Evolutionary conservation across 2,797 vertebrate genomes (phyloP), one percentile per base, ranked within the genome.

Genomic region (Chelonia mydas): DNA sequence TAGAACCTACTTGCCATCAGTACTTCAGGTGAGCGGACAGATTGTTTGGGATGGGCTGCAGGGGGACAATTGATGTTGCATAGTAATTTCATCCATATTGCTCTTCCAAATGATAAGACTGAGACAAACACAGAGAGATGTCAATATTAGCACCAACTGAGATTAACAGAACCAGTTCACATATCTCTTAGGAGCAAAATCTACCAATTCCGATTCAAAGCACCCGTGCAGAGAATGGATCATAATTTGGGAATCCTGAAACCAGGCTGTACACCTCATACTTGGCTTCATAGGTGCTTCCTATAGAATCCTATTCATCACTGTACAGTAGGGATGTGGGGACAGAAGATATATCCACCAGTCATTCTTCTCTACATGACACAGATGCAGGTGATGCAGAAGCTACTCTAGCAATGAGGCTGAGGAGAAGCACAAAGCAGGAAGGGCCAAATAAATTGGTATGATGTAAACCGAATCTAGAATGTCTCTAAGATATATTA

Each of bases 321-420:
- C 31, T 68, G 65, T 41, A n/a, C 9, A 53, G 1, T 54, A 10
- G 3, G 3, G 0, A 1, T 50, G 11, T 33, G 78, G 28, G 9
- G 77, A 45, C 2, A 90, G n/a, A 68, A 54, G 28, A 1, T 86
- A 11, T 11, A 84, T n/a, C 3, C 3, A 50, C 0, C 4, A 45
- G 50, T 7, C 1, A 51, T 72, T 81, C 78, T 84, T 86, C 49
- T 57, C 17, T 87, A 1, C 0, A 49, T 1, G 0, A 1, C 78
- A 16, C 53, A 5, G 88, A 2, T 59, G n/a, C 37, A 89, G 61
- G 19, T 9, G 15, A 55, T 65, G 31, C 2, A 88, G 19, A 85
- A 25, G 5, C 78, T 76, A 68, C 86, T 88, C 81, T 33, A 49
- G 7, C 1, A 54, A 33, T 79, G 11, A 72, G 0, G 0, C 3